These are phyloP conservation scores for Indri indri DNA, from an alignment of 2,113 vertebrate genomes.

Conservation along the genomic window DNA sequence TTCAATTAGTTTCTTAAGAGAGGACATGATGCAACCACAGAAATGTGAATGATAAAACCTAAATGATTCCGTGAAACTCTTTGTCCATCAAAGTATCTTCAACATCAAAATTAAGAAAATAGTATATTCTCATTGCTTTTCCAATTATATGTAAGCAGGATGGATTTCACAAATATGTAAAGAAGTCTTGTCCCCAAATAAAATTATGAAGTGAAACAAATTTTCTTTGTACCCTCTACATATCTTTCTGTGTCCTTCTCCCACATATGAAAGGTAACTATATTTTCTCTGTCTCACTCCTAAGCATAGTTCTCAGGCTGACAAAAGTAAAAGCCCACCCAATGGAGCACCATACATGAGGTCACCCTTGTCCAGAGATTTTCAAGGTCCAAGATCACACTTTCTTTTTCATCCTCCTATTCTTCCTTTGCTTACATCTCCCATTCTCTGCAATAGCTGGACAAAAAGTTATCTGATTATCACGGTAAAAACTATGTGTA, in stretches of 20 bases:
- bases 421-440: neutral
- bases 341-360: neutral
- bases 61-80: neutral
- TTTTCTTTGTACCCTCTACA: neutral
- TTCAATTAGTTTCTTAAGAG: neutral
- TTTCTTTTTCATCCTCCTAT: neutral
- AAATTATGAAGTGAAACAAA: slow-evolving; percentile 5
- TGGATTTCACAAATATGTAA: neutral
- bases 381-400: neutral
- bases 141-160: neutral
- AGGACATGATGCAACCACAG: neutral
- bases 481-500: neutral
- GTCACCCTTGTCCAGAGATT: neutral
- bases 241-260: neutral
- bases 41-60: neutral
- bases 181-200: neutral
- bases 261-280: neutral
- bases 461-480: neutral
- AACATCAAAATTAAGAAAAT: neutral
- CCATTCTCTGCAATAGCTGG: neutral
- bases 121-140: neutral
- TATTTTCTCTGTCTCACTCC: neutral
- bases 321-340: neutral
- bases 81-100: neutral
- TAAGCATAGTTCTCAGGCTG: neutral